A percentile compares a stretch with the other conserved stretches of the same genome.
Conservation (phyloP, 1,140 invertebrate species). For the Venturia canescens region DNA sequence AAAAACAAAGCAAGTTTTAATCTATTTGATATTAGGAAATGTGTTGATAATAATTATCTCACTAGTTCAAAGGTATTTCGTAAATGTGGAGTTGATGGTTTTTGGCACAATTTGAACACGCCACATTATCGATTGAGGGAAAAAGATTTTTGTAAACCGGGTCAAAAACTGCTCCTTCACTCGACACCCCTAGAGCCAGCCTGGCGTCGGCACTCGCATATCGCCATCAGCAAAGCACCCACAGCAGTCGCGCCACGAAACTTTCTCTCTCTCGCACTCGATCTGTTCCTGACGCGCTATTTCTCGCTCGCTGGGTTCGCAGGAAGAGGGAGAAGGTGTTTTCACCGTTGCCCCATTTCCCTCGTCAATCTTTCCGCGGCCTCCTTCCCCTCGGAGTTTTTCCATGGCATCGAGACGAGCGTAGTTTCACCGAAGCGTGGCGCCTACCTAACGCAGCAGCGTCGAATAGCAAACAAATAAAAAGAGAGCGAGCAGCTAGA, state of each 20-base stretch:
- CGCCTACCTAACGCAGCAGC: conserved; percentile 26
- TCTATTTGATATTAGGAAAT: no score
- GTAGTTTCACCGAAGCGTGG: conserved; percentile 32
- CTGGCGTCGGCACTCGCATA: conserved; percentile 16
- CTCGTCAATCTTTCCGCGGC: conserved; percentile 24
- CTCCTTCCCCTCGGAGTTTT: background rate
- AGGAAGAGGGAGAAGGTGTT: conserved; percentile 25
- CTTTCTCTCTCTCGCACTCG: background rate
- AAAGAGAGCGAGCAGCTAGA: background rate
- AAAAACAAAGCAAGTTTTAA: no score
- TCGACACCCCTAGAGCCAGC: conserved; percentile 14
- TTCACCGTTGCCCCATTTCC: conserved; percentile 41
- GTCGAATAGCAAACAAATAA: conserved; percentile 29
- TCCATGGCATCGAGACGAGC: background rate
- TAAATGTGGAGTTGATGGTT: no score
- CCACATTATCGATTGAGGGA: conserved; percentile 15
- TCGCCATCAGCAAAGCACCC: conserved; percentile 9
- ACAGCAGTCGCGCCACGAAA: background rate
- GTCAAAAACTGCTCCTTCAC: conserved; percentile 36
- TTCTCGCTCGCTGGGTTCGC: background rate
- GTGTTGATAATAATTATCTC: no score
- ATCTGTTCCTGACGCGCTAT: background rate
- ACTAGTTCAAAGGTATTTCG: no score
- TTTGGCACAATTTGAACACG: no score
- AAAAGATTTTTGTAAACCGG: conserved; percentile 35